Conservation (phyloP, 2,888 invertebrate species). For the Microctonus aethiopoides region DNA sequence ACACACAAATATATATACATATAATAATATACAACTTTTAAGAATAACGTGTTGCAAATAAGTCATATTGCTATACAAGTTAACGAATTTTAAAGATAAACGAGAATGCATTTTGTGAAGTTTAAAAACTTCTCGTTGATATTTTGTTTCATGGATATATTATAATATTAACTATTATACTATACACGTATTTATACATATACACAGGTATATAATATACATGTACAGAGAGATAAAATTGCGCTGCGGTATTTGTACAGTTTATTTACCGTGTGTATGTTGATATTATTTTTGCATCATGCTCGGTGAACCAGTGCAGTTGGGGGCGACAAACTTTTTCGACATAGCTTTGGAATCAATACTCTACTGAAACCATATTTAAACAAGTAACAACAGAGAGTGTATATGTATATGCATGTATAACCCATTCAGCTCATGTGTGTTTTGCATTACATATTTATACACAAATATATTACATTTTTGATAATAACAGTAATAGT, state of each 20-base stretch:
- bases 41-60: constrained; percentile 31
- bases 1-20: background rate
- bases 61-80: constrained; percentile 18
- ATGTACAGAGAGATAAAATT: too few species aligned
- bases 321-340: constrained; percentile 40
- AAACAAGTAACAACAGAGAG: background rate
- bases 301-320: background rate
- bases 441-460: too few species aligned
- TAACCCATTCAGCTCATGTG: background rate
- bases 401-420: background rate
- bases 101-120: background rate
- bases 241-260: too few species aligned
- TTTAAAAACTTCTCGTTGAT: background rate
- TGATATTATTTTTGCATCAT: constrained; percentile 11
- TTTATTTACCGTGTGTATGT: background rate
- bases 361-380: constrained; percentile 36
- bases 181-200: background rate
- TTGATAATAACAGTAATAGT: too few species aligned
- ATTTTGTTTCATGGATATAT: background rate
- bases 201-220: too few species aligned
- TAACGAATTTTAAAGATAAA: constrained; percentile 15
- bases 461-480: too few species aligned
- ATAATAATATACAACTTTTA: background rate
- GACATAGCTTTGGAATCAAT: constrained; percentile 43
- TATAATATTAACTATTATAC: background rate